Percentiles rank a stretch among this genome's conserved stretches.
Conservation (phyloP, 2,797 vertebrate genomes). For the Phrynocephalus forsythii region DNA sequence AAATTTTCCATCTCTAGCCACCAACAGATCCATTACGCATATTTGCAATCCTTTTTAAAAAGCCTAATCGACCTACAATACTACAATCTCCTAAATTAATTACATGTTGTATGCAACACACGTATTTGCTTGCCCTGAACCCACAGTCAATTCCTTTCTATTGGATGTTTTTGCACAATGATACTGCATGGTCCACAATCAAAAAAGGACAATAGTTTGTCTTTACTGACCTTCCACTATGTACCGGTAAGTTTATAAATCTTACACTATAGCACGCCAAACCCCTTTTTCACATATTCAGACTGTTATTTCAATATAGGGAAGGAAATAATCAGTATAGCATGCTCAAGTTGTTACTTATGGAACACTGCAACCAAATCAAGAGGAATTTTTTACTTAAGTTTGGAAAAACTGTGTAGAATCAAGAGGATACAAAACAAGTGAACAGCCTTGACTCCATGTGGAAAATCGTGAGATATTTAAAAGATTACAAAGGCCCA, state of each 20-base stretch:
- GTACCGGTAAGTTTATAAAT: no score
- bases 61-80: not conserved
- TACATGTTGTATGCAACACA: not conserved
- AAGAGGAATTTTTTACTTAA: not conserved
- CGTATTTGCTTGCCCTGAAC: not conserved
- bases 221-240: not conserved
- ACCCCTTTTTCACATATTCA: not conserved
- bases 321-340: not conserved
- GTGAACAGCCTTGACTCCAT: not conserved
- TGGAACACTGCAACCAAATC: rapidly evolving
- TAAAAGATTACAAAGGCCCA: not conserved
- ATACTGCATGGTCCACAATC: not conserved
- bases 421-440: not conserved
- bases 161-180: not conserved
- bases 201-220: not conserved
- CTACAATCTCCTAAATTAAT: not conserved
- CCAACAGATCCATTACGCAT: not conserved
- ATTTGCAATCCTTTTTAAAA: not conserved
- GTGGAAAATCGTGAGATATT: not conserved
- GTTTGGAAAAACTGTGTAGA: not conserved
- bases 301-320: not conserved
- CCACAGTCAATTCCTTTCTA: not conserved
- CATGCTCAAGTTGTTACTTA: conserved; percentile 8
- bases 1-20: not conserved
- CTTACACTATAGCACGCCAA: rapidly evolving